phyloP scores from a whole-genome alignment of 2,113 vertebrate species.

The Anhinga rufa region DNA sequence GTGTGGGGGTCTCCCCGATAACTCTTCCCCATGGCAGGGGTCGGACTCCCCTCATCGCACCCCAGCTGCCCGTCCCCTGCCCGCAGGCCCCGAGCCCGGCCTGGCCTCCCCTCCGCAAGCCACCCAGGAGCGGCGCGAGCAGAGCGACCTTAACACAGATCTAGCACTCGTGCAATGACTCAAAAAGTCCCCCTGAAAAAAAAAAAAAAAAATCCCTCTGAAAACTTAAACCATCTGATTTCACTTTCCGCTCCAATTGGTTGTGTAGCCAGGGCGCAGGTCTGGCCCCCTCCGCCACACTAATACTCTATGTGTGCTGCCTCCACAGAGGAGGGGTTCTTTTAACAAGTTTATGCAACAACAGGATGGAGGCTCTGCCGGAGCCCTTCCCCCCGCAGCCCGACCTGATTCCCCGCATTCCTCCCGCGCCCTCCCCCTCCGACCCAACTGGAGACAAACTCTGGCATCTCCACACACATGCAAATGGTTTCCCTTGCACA shows the following conservation, averaged over 20 bases:
- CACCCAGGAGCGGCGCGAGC: slow-evolving; percentile 6
- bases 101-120: not conserved
- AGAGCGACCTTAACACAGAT: slow-evolving; percentile 50
- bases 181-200: slow-evolving; percentile 32
- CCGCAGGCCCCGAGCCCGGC: not conserved
- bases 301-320: slow-evolving; percentile 57
- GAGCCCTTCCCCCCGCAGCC: slow-evolving; percentile 72
- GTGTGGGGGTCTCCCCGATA: not conserved
- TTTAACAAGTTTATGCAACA: slow-evolving; percentile 74
- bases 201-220: slow-evolving; percentile 20
- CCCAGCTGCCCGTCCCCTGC: not conserved
- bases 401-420: slow-evolving; percentile 86
- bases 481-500: slow-evolving; percentile 69
- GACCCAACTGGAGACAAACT: slow-evolving; percentile 73
- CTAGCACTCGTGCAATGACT: slow-evolving; percentile 45
- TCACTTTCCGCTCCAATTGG: slow-evolving; percentile 65
- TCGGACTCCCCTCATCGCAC: not conserved
- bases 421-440: slow-evolving; percentile 75
- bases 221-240: slow-evolving; percentile 67
- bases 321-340: slow-evolving; percentile 67
- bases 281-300: slow-evolving; percentile 44
- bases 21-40: not conserved
- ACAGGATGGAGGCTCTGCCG: slow-evolving; percentile 69
- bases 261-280: slow-evolving; percentile 49
- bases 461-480: slow-evolving; percentile 76